Conservation (phyloP, 2,113 vertebrate genomes). For the Lates calcarifer region DNA sequence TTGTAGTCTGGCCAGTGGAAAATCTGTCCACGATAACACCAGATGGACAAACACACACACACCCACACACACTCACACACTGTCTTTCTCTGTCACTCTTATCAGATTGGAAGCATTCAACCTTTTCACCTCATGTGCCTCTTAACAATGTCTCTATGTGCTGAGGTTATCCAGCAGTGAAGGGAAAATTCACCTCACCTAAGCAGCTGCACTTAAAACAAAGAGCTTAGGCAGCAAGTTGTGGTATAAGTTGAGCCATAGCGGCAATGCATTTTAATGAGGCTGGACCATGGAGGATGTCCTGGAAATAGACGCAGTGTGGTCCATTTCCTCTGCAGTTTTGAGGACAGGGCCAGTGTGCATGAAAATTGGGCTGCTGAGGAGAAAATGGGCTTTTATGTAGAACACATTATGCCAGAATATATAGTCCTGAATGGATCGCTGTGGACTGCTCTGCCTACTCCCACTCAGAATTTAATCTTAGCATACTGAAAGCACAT, state of each 20-base stretch:
- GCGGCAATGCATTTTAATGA: slow-evolving; percentile 70
- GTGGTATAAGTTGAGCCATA: slow-evolving; percentile 54
- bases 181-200: slow-evolving; percentile 47
- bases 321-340: slow-evolving; percentile 68
- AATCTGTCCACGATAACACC: slow-evolving; percentile 44
- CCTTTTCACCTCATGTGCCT: slow-evolving; percentile 52
- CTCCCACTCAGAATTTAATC: slow-evolving; percentile 63
- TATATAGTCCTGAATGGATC: slow-evolving; percentile 56
- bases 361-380: slow-evolving; percentile 58
- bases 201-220: slow-evolving; percentile 63
- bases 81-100: slow-evolving; percentile 36
- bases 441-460: slow-evolving; percentile 37
- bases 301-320: slow-evolving; percentile 65
- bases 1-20: slow-evolving; percentile 41
- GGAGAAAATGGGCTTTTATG: slow-evolving; percentile 63
- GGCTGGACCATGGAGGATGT: slow-evolving; percentile 58
- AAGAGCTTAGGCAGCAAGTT: slow-evolving; percentile 73
- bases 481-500: slow-evolving; percentile 58
- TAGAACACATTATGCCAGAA: slow-evolving; percentile 50
- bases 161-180: slow-evolving; percentile 35
- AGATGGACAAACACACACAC: slow-evolving; percentile 17
- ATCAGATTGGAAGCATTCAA: slow-evolving; percentile 58
- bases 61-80: neutral
- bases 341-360: slow-evolving; percentile 49
- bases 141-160: slow-evolving; percentile 26